Conservation (phyloP, 2,888 invertebrate genomes). For the Pristionchus mayeri region DNA sequence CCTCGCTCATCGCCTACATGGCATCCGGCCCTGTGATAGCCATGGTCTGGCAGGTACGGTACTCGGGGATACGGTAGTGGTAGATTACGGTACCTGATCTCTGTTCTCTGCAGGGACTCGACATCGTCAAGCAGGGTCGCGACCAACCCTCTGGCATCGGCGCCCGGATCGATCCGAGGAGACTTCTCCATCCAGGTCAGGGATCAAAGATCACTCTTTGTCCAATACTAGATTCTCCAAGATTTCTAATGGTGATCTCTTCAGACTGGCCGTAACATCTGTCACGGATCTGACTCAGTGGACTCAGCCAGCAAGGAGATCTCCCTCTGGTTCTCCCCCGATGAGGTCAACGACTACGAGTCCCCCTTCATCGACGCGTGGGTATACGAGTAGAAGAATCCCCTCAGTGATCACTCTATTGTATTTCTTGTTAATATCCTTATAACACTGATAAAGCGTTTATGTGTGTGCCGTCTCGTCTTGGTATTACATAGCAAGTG, state of each 20-base stretch:
- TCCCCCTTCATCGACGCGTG: slow-evolving; percentile 86
- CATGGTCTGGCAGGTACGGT: slow-evolving; percentile 83
- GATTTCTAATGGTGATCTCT: slow-evolving; percentile 7
- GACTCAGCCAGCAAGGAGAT: slow-evolving; percentile 97
- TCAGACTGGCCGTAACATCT: slow-evolving; percentile 85
- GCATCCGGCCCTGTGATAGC: slow-evolving; percentile 84
- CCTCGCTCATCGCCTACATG: slow-evolving; percentile 94
- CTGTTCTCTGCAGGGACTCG: slow-evolving; percentile 76
- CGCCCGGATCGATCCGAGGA: slow-evolving; percentile 96
- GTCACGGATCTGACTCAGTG: slow-evolving; percentile 96
- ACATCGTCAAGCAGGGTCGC: slow-evolving; percentile 95
- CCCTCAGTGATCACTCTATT: not conserved
- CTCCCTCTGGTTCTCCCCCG: slow-evolving; percentile 91
- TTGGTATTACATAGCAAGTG: too few relatives aligned
- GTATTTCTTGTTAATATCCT: too few relatives aligned
- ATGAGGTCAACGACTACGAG: slow-evolving; percentile 88
- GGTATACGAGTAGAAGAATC: slow-evolving; percentile 87
- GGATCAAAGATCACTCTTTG: not conserved
- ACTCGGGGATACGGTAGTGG: too few relatives aligned
- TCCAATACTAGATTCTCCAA: not conserved
- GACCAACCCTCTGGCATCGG: slow-evolving; percentile 96
- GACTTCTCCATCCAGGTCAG: slow-evolving; percentile 87
- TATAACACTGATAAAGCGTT: too few relatives aligned
- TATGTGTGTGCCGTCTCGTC: too few relatives aligned
- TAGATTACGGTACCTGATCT: not conserved